Base-by-base conservation (phyloP, 2,113 vertebrate species). In the Cryptotis parvus region DNA sequence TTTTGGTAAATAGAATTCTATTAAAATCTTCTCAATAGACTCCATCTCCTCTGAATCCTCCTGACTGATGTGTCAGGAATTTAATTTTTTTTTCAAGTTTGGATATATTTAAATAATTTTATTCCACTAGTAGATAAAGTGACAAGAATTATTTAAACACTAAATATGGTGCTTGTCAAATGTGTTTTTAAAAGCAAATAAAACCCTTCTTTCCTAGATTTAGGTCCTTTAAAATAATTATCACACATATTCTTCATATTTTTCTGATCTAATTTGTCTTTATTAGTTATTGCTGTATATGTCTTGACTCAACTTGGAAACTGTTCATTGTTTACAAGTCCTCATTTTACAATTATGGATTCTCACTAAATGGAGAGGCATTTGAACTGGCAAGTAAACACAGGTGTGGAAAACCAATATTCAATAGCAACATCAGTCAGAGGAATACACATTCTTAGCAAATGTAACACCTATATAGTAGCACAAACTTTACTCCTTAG, bases 361-460 rank as follows among this genome's bases (percentile, higher is more conserved):
- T 91, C 66, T 35, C 24, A 39, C 41, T 49, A 84, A 84, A 49
- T 45, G n/a, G 41, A 3, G 80, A 75, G 4, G 6, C 1, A 1
- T 65, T 92, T 81, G 74, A 77, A 14, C 87, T 16, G 58, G 16
- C 6, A 69, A 81, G 35, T 24, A 74, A 65, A 91, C 3, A 63
- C 52, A 73, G 35, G 6, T 10, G 1, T 5, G n/a, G 20, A 82
- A 41, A 74, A 37, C 31, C 69, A 65, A 66, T 35, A 89, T 16
- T 39, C 37, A 8, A 20, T 58, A 76, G 31, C 33, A 66, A 9
- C 31, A 83, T 2, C 24, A 76, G 8, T 20, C 45, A 76, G 24
- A 93, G 45, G 2, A 73, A 78, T 63, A 18, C 2, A 55, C 31
- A 87, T 4, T 77, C 79, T 43, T 76, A 83, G 73, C 91, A 80